Base-by-base conservation (phyloP, 2,888 invertebrate species). In the Prosapia bicincta region DNA sequence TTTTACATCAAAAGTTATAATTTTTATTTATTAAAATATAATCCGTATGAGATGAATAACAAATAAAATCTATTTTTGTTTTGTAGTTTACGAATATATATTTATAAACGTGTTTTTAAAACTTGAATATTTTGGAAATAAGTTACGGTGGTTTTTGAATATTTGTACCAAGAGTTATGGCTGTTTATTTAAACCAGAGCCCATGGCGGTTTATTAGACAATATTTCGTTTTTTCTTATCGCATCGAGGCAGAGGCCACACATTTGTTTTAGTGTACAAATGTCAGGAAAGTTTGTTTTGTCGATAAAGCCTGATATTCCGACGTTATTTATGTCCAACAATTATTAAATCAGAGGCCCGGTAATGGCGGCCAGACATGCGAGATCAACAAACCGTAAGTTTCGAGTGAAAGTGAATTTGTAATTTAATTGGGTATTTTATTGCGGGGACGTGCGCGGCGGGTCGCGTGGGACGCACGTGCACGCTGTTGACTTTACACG, bases 341-440 rank as follows among this genome's bases (percentile, higher is more conserved):
- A 20, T 54, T 54, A 54, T 54, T 54, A 54, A 54, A 54, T 54
- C 54, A 54, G 54, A 54, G 9, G 9, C 54, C 3, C 20, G 54
- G 20, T 54, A 54, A 54, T 54, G 54, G 20, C 20, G 3, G 54
- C 20, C 54, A 2, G 54, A 54, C 54, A 54, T 54, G 54, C 54
- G 20, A 54, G 20, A 54, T 54, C 54, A 20, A 54, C 54, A 54
- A 54, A 54, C 20, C 54, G 54, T 54, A 54, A 54, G 20, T 20
- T n/a, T 54, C n/a, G 54, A 54, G 54, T 54, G 13, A 54, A 54
- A 54, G 54, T 54, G 54, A 54, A 54, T 54, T 54, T 54, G 54
- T 54, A 54, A 54, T 54, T 54, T 54, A 54, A 54, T 54, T 54
- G 54, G 54, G 54, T 54, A 54, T 54, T 54, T 54, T 54, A 54